Percentiles rank a stretch among this genome's conserved stretches.
phyloP scores from a whole-genome alignment of 1,140 invertebrate genomes.

The Formica selysi region DNA sequence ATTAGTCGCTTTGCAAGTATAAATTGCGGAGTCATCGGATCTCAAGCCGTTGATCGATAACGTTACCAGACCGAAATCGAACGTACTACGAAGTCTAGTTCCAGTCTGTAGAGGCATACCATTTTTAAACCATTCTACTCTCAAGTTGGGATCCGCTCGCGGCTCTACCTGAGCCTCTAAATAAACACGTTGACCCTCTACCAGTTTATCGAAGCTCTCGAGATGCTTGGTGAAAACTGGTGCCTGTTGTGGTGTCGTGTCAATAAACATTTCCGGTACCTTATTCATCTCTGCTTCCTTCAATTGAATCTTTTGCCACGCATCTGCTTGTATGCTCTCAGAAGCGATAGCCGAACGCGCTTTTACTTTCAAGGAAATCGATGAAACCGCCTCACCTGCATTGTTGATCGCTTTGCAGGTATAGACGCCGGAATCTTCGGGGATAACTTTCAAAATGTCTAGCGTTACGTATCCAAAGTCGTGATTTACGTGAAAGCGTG shows the following conservation, averaged over 20 bases:
- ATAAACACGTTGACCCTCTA: conserved; percentile 96
- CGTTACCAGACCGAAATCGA: conserved; percentile 97
- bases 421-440: conserved; percentile 96
- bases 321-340: conserved; percentile 94
- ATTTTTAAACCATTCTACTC: conserved; percentile 97
- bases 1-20: conserved; percentile 97
- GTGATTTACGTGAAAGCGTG: conserved; percentile 95
- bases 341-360: conserved; percentile 92
- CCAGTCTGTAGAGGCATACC: conserved; percentile 94
- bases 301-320: conserved; percentile 95
- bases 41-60: conserved; percentile 95
- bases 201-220: conserved; percentile 93
- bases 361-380: conserved; percentile 95
- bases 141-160: conserved; percentile 97
- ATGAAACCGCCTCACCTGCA: conserved; percentile 96
- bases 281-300: conserved; percentile 96
- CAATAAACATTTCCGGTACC: conserved; percentile 94
- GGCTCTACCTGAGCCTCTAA: conserved; percentile 98
- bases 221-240: conserved; percentile 97
- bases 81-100: conserved; percentile 94
- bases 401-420: conserved; percentile 97
- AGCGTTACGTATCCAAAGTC: conserved; percentile 98
- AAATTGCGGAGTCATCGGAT: conserved; percentile 96
- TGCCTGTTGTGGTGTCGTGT: conserved; percentile 93
- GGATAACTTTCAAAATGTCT: conserved; percentile 95